Conservation (phyloP, 2,113 vertebrate genomes). For the Bubo scandiacus region DNA sequence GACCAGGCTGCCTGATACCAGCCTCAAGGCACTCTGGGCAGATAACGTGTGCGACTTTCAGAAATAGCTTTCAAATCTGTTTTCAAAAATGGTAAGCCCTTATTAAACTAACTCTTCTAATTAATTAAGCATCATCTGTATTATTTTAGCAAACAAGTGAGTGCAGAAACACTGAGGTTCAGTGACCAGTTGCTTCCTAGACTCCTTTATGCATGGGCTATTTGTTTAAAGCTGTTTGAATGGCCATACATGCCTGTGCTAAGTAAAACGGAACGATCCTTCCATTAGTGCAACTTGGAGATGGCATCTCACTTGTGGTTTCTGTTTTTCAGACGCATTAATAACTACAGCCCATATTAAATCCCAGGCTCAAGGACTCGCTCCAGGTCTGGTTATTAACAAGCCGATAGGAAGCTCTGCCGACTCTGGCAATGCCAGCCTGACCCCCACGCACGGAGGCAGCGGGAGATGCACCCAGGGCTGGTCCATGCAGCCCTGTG, state of each 20-base stretch:
- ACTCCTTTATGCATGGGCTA: neutral
- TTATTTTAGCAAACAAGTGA: neutral
- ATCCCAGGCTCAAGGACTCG: neutral
- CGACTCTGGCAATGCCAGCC: neutral
- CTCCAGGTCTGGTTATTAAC: neutral
- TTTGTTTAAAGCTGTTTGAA: constrained; percentile 10
- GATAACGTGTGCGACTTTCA: neutral
- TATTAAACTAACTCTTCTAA: neutral
- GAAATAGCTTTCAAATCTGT: neutral
- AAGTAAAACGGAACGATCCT: neutral
- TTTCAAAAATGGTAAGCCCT: neutral
- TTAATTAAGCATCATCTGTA: neutral
- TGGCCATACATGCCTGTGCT: neutral
- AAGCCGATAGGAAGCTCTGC: neutral
- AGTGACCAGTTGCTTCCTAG: neutral
- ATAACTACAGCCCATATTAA: neutral
- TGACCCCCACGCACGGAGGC: rapidly evolving
- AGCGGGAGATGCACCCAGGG: neutral
- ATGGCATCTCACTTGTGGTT: neutral
- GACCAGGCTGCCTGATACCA: neutral
- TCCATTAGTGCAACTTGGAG: neutral
- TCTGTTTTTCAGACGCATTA: neutral
- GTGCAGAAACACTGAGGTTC: neutral
- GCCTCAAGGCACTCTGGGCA: neutral
- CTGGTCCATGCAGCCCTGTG: neutral